Evolutionary conservation across 2,888 invertebrate genomes (phyloP), one percentile per base, ranked within the genome.

Genomic region (Scrobipalpa costella): DNA sequence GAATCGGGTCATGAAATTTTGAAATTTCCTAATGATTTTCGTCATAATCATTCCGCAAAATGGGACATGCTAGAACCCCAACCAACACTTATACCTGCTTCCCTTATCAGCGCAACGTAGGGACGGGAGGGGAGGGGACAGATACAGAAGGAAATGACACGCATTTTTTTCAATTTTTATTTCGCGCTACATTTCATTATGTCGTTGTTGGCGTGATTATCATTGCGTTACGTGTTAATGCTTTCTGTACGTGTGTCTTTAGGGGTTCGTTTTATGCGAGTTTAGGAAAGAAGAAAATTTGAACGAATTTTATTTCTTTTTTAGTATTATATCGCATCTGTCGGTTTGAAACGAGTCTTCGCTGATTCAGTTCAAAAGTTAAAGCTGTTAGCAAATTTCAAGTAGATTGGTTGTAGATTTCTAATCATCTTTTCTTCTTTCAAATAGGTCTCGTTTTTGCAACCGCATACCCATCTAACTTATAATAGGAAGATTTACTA

Each of bases 71-170:
- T 63, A 55, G 61, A 65, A 65, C 67, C 19, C 15, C 58, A 59
- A 73, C 70, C 73, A 72, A 73, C 77, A 82, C 82, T 78, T 81
- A 83, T 84, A 86, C 84, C 88, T 27, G 27, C 86, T 87, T 83
- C 84, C 78, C 86, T 89, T 90, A 90, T 90, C 90, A 90, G 87
- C 84, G 40, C 9, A 13, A 60, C 49, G 58, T 27, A 85, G 85
- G 78, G 82, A 69, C 75, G 85, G 71, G 86, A 76, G 84, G 85
- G 78, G 82, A 69, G 75, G 85, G 71, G 86, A 76, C 84, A 71
- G 62, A 68, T 73, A 71, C 74, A 72, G 65, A 49, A 63, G 81
- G 82, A 84, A 84, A 83, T 82, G 81, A 82, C 71, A 73, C 72
- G 74, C 74, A 73, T 76, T 76, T 79, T 81, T 79, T 73, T 44